Percentiles rank a stretch among this genome's conserved stretches.
Evolutionary conservation across 2,113 vertebrate genomes (phyloP).

Genomic region (Indri indri): DNA sequence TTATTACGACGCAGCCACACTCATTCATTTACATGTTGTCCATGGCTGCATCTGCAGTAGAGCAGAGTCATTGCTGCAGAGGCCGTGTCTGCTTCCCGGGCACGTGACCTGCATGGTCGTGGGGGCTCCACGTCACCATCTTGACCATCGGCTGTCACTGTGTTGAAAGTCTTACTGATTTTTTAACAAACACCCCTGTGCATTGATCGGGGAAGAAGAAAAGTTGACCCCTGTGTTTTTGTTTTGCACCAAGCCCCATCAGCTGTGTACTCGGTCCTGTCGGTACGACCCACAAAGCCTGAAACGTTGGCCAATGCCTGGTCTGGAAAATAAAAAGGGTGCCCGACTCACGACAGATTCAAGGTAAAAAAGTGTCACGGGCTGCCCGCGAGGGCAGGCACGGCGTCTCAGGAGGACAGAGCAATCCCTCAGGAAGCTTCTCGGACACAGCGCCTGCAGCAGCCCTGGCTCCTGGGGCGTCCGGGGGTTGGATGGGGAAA

Average conservation of each 20-base stretch:
- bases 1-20: accelerated
- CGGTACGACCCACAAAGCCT: too few species aligned
- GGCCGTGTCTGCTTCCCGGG: neutral
- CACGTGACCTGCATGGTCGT: accelerated
- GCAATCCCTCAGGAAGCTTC: neutral
- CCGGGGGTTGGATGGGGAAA: neutral
- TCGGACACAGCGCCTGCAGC: neutral
- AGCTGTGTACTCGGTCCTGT: accelerated
- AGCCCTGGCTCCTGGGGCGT: neutral
- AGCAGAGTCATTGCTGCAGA: neutral
- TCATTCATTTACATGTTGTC: accelerated
- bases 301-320: neutral
- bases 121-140: neutral
- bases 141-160: neutral
- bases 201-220: too few species aligned
- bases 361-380: neutral
- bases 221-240: neutral
- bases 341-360: neutral
- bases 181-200: neutral
- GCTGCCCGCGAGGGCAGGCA: neutral
- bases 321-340: neutral
- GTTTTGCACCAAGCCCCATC: too few species aligned
- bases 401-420: accelerated
- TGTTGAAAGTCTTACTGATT: neutral
- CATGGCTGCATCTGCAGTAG: neutral